phyloP scores from a whole-genome alignment of 92 coral and sea anemone species.

The Porites lobata region DNA sequence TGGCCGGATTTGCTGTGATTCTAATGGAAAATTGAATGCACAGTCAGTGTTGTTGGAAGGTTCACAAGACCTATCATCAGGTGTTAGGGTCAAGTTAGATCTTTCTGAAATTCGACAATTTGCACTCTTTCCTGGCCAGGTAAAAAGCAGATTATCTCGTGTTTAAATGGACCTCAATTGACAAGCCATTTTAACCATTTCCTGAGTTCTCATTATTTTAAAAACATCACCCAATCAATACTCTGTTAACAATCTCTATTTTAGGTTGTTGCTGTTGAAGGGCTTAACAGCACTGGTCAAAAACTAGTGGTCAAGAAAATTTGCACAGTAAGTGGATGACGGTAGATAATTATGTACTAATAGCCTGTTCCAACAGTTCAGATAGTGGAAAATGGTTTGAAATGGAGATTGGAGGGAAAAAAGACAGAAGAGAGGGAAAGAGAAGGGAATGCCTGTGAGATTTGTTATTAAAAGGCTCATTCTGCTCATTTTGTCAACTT shows the following conservation, averaged over 20 bases:
- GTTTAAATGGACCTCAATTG: background rate
- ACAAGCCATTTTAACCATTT: background rate
- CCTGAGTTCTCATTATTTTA: too few relatives aligned
- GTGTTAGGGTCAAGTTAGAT: slow-evolving; percentile 82
- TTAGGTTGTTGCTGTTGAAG: slow-evolving; percentile 90
- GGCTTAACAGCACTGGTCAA: slow-evolving; percentile 91
- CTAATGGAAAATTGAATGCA: slow-evolving; percentile 95
- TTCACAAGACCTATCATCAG: slow-evolving; percentile 80
- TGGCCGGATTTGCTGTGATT: slow-evolving; percentile 96
- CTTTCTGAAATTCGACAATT: slow-evolving; percentile 86
- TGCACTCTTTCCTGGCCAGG: slow-evolving; percentile 98
- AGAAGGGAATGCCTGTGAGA: too few relatives aligned
- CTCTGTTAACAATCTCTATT: background rate
- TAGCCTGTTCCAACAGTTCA: background rate
- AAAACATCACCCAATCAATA: background rate
- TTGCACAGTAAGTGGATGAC: slow-evolving; percentile 50
- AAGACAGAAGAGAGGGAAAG: too few relatives aligned
- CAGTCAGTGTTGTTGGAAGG: slow-evolving; percentile 92
- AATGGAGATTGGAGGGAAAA: too few relatives aligned
- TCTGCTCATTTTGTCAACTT: too few relatives aligned
- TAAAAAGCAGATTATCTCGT: background rate
- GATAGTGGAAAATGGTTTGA: background rate
- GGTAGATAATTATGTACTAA: background rate
- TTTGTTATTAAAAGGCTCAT: too few relatives aligned
- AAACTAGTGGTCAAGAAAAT: slow-evolving; percentile 81